phyloP scores from a whole-genome alignment of 2,113 vertebrate species.

The Microcebus ravelobensis region DNA sequence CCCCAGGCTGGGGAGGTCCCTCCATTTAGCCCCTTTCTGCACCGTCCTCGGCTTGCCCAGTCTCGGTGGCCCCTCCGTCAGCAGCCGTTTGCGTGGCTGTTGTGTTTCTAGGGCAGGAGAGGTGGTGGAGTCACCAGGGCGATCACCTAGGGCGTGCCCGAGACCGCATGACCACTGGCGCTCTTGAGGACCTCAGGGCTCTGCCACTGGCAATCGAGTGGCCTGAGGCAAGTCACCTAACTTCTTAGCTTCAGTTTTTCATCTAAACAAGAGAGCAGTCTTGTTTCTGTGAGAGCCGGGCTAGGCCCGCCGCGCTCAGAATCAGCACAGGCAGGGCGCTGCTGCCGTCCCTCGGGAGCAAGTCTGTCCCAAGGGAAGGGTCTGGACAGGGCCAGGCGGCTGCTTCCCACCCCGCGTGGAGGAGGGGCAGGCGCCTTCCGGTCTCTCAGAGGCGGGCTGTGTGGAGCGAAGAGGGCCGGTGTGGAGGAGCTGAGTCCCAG shows the following conservation, averaged over 20 bases:
- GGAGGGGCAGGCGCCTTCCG: no score
- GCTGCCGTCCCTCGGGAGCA: neutral
- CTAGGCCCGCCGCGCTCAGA: accelerated
- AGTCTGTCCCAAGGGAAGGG: neutral
- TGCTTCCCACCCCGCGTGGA: neutral
- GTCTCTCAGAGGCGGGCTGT: neutral
- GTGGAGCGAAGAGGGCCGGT: neutral
- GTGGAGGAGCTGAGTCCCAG: neutral
- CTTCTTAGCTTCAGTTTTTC: neutral
- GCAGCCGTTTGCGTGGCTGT: accelerated
- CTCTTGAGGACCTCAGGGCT: neutral
- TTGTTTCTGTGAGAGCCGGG: neutral
- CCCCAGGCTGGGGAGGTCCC: no score
- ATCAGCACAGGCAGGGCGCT: neutral
- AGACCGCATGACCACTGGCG: neutral
- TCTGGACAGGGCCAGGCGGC: neutral
- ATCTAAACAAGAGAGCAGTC: neutral
- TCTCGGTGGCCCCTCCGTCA: no score
- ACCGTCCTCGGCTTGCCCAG: neutral
- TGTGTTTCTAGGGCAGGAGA: no score
- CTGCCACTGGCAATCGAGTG: neutral
- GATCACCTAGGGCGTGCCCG: neutral
- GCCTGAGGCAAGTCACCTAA: neutral
- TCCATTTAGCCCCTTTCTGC: no score
- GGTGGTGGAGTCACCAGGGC: no score